A percentile compares a stretch with the other conserved stretches of the same genome.
Conservation (phyloP, 2,797 vertebrate species). For the Eurystomus glaucurus region DNA sequence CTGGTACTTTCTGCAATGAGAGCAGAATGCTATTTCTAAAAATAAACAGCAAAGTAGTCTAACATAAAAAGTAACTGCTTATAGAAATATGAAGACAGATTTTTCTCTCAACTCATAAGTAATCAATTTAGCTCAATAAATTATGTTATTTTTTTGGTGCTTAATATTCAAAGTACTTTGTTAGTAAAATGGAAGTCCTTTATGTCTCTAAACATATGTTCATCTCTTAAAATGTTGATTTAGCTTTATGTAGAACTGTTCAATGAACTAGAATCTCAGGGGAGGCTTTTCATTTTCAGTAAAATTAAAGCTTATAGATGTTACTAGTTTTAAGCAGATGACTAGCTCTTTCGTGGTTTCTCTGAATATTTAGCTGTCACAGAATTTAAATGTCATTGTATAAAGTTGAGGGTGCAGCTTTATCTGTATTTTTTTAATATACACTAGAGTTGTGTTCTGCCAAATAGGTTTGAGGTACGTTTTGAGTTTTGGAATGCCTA, state of each 20-base stretch:
- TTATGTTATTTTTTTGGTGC: background rate
- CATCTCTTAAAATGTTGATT: background rate
- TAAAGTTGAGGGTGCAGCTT: background rate
- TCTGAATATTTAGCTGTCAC: background rate
- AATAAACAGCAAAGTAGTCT: background rate
- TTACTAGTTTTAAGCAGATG: background rate
- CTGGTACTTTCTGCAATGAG: background rate
- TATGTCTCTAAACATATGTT: background rate
- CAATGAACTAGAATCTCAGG: background rate
- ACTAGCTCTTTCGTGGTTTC: background rate
- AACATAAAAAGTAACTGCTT: background rate
- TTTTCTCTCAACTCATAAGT: background rate
- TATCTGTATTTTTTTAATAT: background rate
- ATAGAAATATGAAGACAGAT: background rate
- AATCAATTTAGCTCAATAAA: background rate
- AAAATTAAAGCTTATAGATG: background rate
- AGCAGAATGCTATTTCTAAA: background rate
- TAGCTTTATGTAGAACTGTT: background rate
- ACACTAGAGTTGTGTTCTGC: background rate
- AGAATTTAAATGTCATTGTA: background rate
- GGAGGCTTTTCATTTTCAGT: background rate
- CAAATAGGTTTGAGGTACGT: background rate
- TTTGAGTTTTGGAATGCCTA: background rate
- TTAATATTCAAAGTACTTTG: background rate
- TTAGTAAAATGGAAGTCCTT: background rate